Base-by-base conservation (phyloP, 2,113 vertebrate genomes). In the Glaucidium brasilianum region DNA sequence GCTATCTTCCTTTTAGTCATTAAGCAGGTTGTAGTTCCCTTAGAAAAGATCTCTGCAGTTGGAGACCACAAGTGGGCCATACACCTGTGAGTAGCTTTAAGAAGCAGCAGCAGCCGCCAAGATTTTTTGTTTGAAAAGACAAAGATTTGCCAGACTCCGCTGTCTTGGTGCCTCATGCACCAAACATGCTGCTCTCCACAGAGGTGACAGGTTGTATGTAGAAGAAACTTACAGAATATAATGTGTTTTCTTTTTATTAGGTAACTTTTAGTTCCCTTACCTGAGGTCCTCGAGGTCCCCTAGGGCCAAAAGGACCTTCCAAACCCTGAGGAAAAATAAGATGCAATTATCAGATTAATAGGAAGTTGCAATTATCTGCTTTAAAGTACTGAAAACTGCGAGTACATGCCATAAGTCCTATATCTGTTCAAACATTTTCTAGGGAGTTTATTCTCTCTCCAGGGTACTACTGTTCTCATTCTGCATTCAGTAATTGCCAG, bases 271-370 rank as follows among this genome's bases (percentile, higher is more conserved):
- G 12, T 41, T 55, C 63, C 17, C 47, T 96, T 98, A 99, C 99
- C 98, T 98, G 98, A 95, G 97, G 97, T 97, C 98, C 99, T 58
- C 94, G 97, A n/a, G 88, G 87, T 96, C 99, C 99, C 18, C 71
- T 97, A 64, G 76, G 94, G 60, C 99, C 99, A 60, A 92, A 67
- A 82, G 95, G 72, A 12, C 97, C 97, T 72, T 77, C 81, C 8
- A 89, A 80, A 87, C 97, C 97, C 96, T 97, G 58, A 76, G 49
- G 35, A 92, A 95, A 94, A 86, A 88, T 60, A 69, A 67, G 25
- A 77, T 76, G 41, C 7, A 50, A 55, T 79, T 41, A 69, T n/a
- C 25, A 88, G 32, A 64, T 79, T 55, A 83, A 75, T 22, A 68
- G n/a, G 12, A 90, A 90, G 68, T 71, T 63, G 29, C 6, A 52